Conservation (phyloP, 2,113 vertebrate genomes). For the Thoracochromis brauschi region DNA sequence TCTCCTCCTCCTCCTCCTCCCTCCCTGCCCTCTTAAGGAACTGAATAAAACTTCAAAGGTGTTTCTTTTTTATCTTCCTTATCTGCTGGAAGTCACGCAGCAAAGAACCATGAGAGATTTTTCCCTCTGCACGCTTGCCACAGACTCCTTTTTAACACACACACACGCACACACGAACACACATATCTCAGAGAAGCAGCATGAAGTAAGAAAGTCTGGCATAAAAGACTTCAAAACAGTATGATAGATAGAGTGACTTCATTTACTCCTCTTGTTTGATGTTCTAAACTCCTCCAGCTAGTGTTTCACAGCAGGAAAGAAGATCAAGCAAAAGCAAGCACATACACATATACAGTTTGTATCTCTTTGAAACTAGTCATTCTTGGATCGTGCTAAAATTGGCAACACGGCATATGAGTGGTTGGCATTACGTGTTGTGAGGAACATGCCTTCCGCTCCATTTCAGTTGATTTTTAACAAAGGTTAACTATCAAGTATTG, state of each 20-base stretch:
- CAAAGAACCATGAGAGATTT: conserved; percentile 38
- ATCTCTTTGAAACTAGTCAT: background rate
- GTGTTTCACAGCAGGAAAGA: conserved; percentile 3
- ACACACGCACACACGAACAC: background rate
- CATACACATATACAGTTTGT: background rate
- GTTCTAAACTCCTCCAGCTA: conserved; percentile 5
- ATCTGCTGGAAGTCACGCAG: conserved; percentile 30
- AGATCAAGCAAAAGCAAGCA: conserved; percentile 10
- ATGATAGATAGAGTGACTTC: background rate
- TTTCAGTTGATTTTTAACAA: background rate
- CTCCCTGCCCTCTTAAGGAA: background rate
- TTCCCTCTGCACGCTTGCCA: background rate
- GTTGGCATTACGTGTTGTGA: background rate
- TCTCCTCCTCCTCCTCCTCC: background rate
- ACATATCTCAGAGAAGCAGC: background rate
- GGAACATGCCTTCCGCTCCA: background rate
- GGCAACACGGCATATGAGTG: background rate
- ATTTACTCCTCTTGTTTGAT: conserved; percentile 22
- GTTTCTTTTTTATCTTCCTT: background rate
- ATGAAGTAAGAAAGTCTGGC: background rate
- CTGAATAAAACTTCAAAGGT: conserved; percentile 38
- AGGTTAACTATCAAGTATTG: background rate
- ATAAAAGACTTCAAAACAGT: background rate
- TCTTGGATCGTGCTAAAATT: background rate
- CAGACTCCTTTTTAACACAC: background rate